Conservation (phyloP, 2,888 invertebrate species). For the Teleiodes luculella region DNA sequence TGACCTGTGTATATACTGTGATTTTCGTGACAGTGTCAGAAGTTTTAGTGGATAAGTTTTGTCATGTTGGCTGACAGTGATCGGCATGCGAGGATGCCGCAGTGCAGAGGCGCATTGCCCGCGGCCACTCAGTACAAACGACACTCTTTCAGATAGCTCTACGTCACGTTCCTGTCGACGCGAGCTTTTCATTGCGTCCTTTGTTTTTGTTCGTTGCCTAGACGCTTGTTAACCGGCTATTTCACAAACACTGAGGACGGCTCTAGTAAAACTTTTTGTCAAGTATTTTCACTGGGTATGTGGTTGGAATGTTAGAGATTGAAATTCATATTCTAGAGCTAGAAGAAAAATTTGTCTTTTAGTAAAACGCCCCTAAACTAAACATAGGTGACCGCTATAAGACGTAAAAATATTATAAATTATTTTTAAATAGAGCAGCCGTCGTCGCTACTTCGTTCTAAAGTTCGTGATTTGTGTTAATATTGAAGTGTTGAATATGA, state of each 20-base stretch:
- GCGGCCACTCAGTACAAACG: constrained; percentile 7
- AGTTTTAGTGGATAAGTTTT: not conserved
- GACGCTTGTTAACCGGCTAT: constrained; percentile 1
- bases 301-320: too few species aligned
- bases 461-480: not conserved
- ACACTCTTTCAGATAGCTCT: not conserved
- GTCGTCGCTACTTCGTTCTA: not conserved
- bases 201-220: constrained; percentile 13
- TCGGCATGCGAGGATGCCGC: constrained; percentile 41
- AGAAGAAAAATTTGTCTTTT: too few species aligned
- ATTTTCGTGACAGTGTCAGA: too few species aligned
- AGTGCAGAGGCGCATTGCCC: constrained; percentile 61
- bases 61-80: not conserved
- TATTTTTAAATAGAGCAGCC: too few species aligned
- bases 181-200: constrained; percentile 31
- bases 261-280: too few species aligned
- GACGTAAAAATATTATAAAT: too few species aligned
- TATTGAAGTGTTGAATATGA: not conserved
- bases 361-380: too few species aligned
- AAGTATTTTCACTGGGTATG: too few species aligned
- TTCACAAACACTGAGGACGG: not conserved
- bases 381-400: too few species aligned
- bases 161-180: constrained; percentile 18
- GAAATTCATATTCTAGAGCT: too few species aligned
- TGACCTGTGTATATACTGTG: too few species aligned